A percentile compares a stretch with the other conserved stretches of the same genome.
Conservation (phyloP, 2,797 vertebrate species). For the Picus viridis region DNA sequence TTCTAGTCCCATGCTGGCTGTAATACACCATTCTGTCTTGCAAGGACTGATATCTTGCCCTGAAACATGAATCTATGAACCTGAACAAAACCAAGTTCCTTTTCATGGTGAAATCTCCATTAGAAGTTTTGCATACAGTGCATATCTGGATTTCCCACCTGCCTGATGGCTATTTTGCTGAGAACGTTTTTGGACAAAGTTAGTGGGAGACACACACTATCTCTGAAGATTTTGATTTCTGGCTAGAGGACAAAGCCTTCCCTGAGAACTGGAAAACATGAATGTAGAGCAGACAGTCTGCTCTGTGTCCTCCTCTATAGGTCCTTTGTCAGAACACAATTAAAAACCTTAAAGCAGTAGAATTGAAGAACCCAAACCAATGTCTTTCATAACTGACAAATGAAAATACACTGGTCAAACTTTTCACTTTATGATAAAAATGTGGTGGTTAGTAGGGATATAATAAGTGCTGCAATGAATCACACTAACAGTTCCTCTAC, state of each 20-base stretch:
- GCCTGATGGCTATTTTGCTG: background rate
- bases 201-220: background rate
- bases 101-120: background rate
- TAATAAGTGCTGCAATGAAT: background rate
- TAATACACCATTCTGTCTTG: accelerated
- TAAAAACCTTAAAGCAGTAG: background rate
- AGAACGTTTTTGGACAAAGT: background rate
- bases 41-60: background rate
- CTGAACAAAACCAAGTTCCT: background rate
- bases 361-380: background rate
- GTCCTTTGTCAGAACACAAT: background rate
- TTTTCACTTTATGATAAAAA: background rate
- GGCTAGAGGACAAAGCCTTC: background rate
- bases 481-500: background rate
- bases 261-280: background rate
- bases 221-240: background rate
- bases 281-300: conserved; percentile 10
- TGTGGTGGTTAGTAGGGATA: background rate
- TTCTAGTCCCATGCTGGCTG: background rate
- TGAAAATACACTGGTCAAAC: background rate
- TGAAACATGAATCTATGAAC: too few relatives aligned
- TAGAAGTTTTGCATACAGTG: background rate
- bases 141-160: background rate
- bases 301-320: background rate
- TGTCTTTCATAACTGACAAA: background rate